These are phyloP conservation scores for Trachurus trachurus DNA, from an alignment of 2,797 vertebrate genomes.

Conservation along the genomic window DNA sequence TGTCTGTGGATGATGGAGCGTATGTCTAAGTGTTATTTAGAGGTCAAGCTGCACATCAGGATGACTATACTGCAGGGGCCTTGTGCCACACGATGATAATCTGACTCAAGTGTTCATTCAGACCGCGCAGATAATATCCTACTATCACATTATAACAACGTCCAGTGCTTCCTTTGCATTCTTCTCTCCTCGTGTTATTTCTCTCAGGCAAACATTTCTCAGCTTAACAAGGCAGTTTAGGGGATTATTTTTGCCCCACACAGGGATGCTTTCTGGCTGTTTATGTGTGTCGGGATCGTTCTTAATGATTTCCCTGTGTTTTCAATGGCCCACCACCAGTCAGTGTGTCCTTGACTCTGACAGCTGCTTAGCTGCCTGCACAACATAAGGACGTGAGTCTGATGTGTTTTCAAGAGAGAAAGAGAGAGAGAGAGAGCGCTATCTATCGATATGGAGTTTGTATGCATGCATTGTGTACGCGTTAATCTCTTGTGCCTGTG, in stretches of 20 bases:
- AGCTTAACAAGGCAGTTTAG: conserved; percentile 64
- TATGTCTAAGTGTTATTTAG: conserved; percentile 39
- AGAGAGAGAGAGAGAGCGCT: neutral
- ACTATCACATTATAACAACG: conserved; percentile 31
- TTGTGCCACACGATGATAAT: conserved; percentile 38
- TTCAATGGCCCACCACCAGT: conserved; percentile 50
- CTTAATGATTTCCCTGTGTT: conserved; percentile 67
- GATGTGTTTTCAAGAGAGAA: conserved; percentile 15
- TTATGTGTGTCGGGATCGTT: conserved; percentile 54
- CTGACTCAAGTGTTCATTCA: conserved; percentile 53
- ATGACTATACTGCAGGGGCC: conserved; percentile 6
- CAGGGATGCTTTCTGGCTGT: conserved; percentile 36
- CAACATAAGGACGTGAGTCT: conserved; percentile 44
- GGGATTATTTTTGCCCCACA: conserved; percentile 51
- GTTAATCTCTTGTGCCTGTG: conserved; percentile 23
- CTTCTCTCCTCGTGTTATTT: conserved; percentile 22
- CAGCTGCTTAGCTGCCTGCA: conserved; percentile 49
- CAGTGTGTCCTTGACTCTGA: conserved; percentile 69
- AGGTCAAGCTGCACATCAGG: conserved; percentile 57
- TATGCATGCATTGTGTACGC: conserved; percentile 31
- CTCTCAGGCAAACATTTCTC: conserved; percentile 60
- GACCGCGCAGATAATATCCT: conserved; percentile 36
- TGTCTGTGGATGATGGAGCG: conserved; percentile 26
- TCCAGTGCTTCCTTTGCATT: conserved; percentile 28
- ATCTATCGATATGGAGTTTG: conserved; percentile 2